Conservation (phyloP, 2,888 invertebrate genomes). For the Orthosia cruda region DNA sequence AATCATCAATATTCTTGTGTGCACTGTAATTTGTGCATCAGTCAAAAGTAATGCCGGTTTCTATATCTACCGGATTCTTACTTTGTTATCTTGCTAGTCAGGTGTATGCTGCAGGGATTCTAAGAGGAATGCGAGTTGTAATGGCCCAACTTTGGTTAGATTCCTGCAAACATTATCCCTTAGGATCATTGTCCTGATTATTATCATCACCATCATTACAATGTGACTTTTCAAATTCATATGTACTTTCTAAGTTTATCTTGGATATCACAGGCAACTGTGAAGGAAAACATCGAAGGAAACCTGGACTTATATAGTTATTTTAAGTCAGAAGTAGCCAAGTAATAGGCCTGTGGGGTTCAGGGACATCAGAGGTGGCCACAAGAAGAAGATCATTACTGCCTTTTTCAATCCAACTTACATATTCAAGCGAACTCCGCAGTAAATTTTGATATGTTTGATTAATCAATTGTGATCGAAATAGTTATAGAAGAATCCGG, state of each 20-base stretch:
- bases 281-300: no score
- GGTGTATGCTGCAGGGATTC: background rate
- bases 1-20: constrained; percentile 37
- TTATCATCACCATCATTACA: background rate
- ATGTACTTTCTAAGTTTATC: no score
- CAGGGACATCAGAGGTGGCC: no score
- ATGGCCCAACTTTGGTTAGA: background rate
- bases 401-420: background rate
- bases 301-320: no score
- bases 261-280: no score
- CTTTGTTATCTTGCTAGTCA: constrained; percentile 10
- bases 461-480: background rate
- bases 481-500: background rate
- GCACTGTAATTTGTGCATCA: constrained; percentile 48
- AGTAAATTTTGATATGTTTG: background rate
- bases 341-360: no score
- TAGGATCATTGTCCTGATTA: background rate
- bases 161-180: background rate
- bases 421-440: background rate
- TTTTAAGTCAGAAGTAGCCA: no score
- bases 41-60: constrained; percentile 22
- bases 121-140: background rate
- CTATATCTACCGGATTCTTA: background rate
- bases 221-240: no score
- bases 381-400: background rate